Evolutionary conservation across 2,797 vertebrate species (phyloP), one percentile per base, ranked within the genome.

Genomic region (Hypotaenidia okinawae): DNA sequence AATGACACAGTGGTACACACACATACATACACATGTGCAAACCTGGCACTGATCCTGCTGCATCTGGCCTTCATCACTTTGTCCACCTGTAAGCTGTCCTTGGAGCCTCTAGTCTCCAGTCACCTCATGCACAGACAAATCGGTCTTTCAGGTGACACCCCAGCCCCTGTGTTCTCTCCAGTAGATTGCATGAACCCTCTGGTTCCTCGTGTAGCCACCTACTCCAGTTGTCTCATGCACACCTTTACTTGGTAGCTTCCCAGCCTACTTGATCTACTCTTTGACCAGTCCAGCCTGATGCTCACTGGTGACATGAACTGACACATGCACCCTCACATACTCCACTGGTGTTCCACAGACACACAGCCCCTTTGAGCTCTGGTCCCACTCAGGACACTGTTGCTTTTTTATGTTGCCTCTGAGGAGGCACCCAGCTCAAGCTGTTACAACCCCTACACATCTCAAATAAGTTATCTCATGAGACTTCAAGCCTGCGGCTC

Each of bases 1-100:
- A 41, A 14, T 43, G 1, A 1, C 16, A 25, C 24, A 32, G 21
- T 10, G 30, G 30, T 13, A 45, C 15, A 32, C 2, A 64, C 1
- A 3, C 6, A 2, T 7, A 43, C 17, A 43, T 43, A 43, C 7
- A 43, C 16, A 43, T 8, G 41, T 18, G n/a, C 21, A 61, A 62
- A 61, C 19, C 3, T 24, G 28, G 13, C 41, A 59, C 5, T 59
- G 51, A 33, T 52, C 22, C 68, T 1, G 5, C 37, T 74, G n/a
- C 22, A 73, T 35, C 37, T 80, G 68, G n/a, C 24, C n/a, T 88
- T 75, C 47, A 21, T 28, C 28, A 19, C 12, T 13, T 39, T 45
- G 24, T 54, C 39, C 21, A 41, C 28, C 19, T 30, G 5, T 55
- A 55, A 68, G 19, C 11, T 47, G 47, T 8, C 11, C 16, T 39